Evolutionary conservation across 2,113 vertebrate species (phyloP).

Genomic region (Otocyon megalotis): DNA sequence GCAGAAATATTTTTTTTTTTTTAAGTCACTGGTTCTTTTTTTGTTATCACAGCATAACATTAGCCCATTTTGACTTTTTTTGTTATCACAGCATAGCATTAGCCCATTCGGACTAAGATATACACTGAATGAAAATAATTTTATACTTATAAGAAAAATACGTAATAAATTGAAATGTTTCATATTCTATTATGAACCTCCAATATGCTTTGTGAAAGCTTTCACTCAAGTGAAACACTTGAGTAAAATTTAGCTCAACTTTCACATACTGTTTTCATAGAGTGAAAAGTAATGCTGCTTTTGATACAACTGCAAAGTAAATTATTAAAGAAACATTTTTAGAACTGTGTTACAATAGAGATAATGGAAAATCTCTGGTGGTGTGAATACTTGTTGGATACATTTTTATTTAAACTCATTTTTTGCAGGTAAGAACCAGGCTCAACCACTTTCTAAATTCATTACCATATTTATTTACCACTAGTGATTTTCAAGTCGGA

Average conservation of each 20-base stretch:
- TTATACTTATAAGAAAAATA: slow-evolving; percentile 64
- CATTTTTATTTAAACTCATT: slow-evolving; percentile 55
- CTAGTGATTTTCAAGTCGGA: slow-evolving; percentile 47
- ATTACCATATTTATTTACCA: slow-evolving; percentile 60
- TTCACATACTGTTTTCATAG: slow-evolving; percentile 45
- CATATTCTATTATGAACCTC: slow-evolving; percentile 38
- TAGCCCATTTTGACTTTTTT: slow-evolving; percentile 3
- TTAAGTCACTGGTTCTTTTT: neutral
- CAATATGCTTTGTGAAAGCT: slow-evolving; percentile 14
- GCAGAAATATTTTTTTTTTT: neutral
- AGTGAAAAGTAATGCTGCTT: slow-evolving; percentile 48
- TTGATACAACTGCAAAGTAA: slow-evolving; percentile 58
- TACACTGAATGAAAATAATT: slow-evolving; percentile 67
- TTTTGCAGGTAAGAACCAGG: slow-evolving; percentile 50
- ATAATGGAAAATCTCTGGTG: slow-evolving; percentile 62
- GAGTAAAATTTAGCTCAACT: slow-evolving; percentile 52
- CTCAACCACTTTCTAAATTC: slow-evolving; percentile 35
- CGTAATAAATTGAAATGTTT: slow-evolving; percentile 60
- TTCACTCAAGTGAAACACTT: neutral
- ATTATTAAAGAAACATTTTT: slow-evolving; percentile 66
- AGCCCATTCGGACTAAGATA: slow-evolving; percentile 38
- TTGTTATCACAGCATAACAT: neutral
- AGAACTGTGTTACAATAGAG: slow-evolving; percentile 48
- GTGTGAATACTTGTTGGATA: slow-evolving; percentile 6
- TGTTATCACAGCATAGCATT: neutral